Conservation (phyloP, 2,797 vertebrate species). For the Heterohyrax brucei region DNA sequence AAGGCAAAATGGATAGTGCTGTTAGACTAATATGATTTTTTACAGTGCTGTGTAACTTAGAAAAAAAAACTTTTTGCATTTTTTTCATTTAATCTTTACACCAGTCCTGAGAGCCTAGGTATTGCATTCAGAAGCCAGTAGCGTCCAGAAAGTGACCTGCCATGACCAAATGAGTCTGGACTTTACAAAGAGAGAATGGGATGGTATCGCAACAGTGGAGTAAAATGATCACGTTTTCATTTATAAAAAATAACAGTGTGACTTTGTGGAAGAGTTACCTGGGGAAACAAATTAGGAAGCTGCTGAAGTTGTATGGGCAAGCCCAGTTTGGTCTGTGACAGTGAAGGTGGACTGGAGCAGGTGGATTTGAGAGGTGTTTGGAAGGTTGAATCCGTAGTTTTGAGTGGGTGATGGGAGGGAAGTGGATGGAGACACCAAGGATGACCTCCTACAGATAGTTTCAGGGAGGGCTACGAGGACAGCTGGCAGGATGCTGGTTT, state of each 20-base stretch:
- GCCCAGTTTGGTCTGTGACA: too few species aligned
- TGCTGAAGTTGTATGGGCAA: neutral
- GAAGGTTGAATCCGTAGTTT: neutral
- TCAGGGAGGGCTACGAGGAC: neutral
- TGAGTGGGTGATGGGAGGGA: neutral
- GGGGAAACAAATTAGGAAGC: neutral
- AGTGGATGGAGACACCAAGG: neutral
- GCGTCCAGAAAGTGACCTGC: neutral
- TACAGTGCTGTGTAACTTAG: neutral
- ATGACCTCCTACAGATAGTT: neutral
- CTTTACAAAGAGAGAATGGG: neutral
- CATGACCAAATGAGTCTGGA: neutral
- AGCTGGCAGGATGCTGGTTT: neutral
- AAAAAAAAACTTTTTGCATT: neutral
- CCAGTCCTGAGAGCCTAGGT: neutral
- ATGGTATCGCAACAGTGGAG: neutral
- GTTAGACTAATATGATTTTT: slow-evolving; percentile 8
- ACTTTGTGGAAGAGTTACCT: neutral
- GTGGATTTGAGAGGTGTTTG: neutral
- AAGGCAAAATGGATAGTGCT: neutral
- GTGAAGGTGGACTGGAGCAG: neutral
- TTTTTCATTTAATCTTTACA: slow-evolving; percentile 23
- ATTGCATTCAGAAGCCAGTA: neutral
- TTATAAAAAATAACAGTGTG: neutral
- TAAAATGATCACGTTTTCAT: neutral